phyloP scores from a whole-genome alignment of 2,888 invertebrate genomes.

The Cantharis lateralis region DNA sequence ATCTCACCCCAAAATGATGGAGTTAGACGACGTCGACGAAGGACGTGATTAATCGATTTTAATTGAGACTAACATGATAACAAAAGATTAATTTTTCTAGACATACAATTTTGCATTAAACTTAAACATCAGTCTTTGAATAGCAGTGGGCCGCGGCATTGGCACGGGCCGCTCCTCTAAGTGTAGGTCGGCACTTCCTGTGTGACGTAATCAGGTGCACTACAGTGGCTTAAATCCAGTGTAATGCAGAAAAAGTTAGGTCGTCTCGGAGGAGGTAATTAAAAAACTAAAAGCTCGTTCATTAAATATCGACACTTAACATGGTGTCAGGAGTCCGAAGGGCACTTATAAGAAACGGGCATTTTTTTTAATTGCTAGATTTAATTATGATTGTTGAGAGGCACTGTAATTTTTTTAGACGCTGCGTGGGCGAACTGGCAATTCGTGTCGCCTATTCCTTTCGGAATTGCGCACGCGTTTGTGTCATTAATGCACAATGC shows the following conservation, averaged over 20 bases:
- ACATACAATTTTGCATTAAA: conserved; percentile 8
- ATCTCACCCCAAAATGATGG: background rate
- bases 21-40: too few relatives aligned
- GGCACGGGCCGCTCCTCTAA: conserved; percentile 52
- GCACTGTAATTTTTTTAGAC: conserved; percentile 25
- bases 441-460: conserved; percentile 31
- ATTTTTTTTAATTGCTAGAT: conserved; percentile 4
- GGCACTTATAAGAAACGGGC: background rate
- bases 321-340: background rate
- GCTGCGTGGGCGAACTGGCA: conserved; percentile 32
- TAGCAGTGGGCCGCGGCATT: conserved; percentile 49
- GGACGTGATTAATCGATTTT: background rate
- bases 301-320: background rate
- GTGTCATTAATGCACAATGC: conserved; percentile 38
- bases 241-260: background rate
- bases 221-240: conserved; percentile 39
- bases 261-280: background rate
- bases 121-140: conserved; percentile 37
- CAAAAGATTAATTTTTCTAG: background rate
- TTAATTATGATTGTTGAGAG: conserved; percentile 18
- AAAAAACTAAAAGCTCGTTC: background rate
- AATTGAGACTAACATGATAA: background rate
- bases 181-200: conserved; percentile 54
- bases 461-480: conserved; percentile 31
- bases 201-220: conserved; percentile 49